phyloP scores from a whole-genome alignment of 2,113 vertebrate species.

The Arothron firmamentum region DNA sequence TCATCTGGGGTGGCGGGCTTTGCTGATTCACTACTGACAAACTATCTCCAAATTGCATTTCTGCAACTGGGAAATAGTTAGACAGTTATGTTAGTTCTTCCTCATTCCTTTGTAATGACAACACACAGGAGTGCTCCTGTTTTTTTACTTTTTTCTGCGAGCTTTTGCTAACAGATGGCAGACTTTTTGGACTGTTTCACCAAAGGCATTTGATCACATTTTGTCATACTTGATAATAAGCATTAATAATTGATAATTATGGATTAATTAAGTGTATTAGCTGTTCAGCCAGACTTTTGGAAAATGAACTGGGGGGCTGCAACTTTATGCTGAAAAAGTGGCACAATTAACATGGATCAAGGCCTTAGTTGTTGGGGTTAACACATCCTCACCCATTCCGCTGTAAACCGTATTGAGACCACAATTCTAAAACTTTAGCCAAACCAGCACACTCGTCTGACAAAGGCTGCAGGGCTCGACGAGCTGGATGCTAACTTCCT shows the following conservation, averaged over 20 bases:
- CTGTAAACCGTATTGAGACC: background rate
- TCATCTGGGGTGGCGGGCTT: background rate
- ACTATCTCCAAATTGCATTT: too few species aligned
- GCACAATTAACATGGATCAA: background rate
- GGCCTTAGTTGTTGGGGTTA: background rate
- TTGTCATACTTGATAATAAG: too few species aligned
- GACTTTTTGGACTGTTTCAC: too few species aligned
- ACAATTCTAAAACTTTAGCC: background rate
- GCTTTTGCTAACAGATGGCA: too few species aligned
- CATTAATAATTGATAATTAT: too few species aligned
- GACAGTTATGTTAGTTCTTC: background rate
- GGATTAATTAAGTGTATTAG: too few species aligned
- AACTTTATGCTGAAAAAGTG: background rate
- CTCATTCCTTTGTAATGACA: slow-evolving; percentile 2
- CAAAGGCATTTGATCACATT: too few species aligned
- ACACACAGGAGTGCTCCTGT: background rate
- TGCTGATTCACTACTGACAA: too few species aligned
- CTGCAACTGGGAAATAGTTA: background rate
- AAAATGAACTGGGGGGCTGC: background rate
- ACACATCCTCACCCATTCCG: background rate
- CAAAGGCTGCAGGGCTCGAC: too few species aligned
- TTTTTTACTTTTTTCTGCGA: background rate
- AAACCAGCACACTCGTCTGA: background rate
- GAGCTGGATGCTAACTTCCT: background rate
- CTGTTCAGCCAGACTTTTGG: background rate